Evolutionary conservation across 2,797 vertebrate genomes (phyloP).

Genomic region (Urocyon cinereoargenteus): DNA sequence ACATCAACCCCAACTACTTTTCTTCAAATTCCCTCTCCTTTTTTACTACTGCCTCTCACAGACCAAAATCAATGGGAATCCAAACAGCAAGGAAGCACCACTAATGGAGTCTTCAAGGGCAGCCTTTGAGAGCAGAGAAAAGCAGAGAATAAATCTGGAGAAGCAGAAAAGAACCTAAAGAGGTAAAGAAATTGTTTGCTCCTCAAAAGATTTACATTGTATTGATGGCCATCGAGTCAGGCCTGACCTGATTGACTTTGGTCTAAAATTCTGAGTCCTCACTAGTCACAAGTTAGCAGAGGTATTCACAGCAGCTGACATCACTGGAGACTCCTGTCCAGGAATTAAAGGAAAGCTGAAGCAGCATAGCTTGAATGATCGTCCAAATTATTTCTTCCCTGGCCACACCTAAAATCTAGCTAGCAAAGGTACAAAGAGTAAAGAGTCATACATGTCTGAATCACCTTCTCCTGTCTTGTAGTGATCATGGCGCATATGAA

Average conservation of each 20-base stretch:
- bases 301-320: background rate
- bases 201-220: background rate
- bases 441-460: background rate
- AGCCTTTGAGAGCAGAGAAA: background rate
- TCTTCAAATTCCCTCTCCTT: background rate
- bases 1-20: background rate
- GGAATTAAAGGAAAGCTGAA: background rate
- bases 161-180: background rate
- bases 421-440: background rate
- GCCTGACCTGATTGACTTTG: background rate
- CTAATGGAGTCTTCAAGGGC: background rate
- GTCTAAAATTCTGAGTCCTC: background rate
- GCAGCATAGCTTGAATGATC: background rate
- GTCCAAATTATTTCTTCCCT: background rate
- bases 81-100: background rate
- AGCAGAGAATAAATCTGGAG: background rate
- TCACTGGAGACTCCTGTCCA: background rate
- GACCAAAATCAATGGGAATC: conserved; percentile 1
- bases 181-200: background rate
- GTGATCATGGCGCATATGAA: background rate
- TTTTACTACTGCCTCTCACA: background rate
- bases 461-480: background rate
- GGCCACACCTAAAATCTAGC: background rate
- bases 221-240: background rate
- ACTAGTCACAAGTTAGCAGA: background rate